These are phyloP conservation scores for Spisula subtruncata DNA, from an alignment of 2,888 invertebrate genomes.

Conservation along the genomic window DNA sequence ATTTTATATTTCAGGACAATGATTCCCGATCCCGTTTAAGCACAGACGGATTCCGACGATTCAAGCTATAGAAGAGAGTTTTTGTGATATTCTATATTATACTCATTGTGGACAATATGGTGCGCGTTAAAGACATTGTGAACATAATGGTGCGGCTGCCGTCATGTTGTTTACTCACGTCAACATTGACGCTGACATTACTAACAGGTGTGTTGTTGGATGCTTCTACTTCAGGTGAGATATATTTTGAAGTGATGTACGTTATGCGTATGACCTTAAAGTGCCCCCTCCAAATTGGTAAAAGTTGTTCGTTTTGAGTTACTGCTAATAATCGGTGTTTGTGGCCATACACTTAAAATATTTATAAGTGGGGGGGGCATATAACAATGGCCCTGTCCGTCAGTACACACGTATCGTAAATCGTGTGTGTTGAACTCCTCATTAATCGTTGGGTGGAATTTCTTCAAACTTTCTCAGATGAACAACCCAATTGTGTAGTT, in stretches of 20 bases:
- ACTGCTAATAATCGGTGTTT: too few relatives aligned
- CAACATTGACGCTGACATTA: slow-evolving; percentile 31
- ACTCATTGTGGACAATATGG: background rate
- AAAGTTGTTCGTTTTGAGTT: too few relatives aligned
- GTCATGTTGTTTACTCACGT: slow-evolving; percentile 51
- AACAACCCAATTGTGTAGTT: too few relatives aligned
- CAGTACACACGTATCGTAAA: too few relatives aligned
- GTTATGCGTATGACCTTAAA: too few relatives aligned
- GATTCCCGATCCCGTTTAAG: slow-evolving; percentile 9
- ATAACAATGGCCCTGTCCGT: too few relatives aligned
- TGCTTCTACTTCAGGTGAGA: slow-evolving; percentile 30
- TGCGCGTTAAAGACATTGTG: slow-evolving; percentile 36
- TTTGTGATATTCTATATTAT: slow-evolving; percentile 10
- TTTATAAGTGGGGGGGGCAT: too few relatives aligned
- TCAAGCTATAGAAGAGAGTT: background rate
- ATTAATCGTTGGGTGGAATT: too few relatives aligned
- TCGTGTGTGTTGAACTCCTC: too few relatives aligned
- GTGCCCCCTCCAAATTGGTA: too few relatives aligned
- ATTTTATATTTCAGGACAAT: slow-evolving; percentile 3
- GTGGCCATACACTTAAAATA: too few relatives aligned
- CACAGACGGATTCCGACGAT: background rate
- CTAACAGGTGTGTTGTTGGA: slow-evolving; percentile 7
- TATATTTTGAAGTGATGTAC: background rate
- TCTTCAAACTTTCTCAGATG: too few relatives aligned
- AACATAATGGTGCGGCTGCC: slow-evolving; percentile 32